A percentile compares a stretch with the other conserved stretches of the same genome.
phyloP scores from a whole-genome alignment of 1,140 invertebrate genomes.

The Mylabris phalerata region DNA sequence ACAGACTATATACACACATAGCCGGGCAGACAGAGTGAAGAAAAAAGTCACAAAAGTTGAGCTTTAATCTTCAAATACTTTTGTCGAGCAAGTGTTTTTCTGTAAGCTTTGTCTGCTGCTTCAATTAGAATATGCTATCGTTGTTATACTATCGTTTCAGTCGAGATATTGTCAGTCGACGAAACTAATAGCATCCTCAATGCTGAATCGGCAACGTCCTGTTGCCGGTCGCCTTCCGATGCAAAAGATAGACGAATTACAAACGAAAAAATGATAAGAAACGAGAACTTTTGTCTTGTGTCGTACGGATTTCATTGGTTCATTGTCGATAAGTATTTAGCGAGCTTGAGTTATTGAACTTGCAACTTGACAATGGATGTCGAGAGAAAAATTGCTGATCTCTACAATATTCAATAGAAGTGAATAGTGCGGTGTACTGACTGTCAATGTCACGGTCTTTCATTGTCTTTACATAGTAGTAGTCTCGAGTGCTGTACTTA shows the following conservation, averaged over 20 bases:
- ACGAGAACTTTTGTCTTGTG: no score
- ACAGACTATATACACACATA: constrained; percentile 2
- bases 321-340: no score
- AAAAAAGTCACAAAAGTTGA: constrained; percentile 22
- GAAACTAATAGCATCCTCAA: no score
- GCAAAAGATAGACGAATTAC: no score
- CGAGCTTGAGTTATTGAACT: no score
- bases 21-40: neutral
- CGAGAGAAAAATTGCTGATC: constrained; percentile 8
- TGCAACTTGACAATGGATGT: no score
- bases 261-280: no score
- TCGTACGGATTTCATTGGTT: no score
- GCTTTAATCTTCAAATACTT: constrained; percentile 28
- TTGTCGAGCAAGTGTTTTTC: constrained; percentile 24
- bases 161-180: no score
- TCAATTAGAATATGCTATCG: constrained; percentile 19
- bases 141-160: neutral
- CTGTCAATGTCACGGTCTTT: constrained; percentile 23
- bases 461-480: constrained; percentile 13
- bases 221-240: neutral
- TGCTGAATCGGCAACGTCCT: constrained; percentile 11
- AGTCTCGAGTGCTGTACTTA: constrained; percentile 22
- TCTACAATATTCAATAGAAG: neutral
- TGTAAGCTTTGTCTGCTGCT: constrained; percentile 23
- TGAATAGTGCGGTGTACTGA: constrained; percentile 1